These are phyloP conservation scores for Frankliniella fusca DNA, from an alignment of 2,888 invertebrate genomes.

Conservation along the genomic window DNA sequence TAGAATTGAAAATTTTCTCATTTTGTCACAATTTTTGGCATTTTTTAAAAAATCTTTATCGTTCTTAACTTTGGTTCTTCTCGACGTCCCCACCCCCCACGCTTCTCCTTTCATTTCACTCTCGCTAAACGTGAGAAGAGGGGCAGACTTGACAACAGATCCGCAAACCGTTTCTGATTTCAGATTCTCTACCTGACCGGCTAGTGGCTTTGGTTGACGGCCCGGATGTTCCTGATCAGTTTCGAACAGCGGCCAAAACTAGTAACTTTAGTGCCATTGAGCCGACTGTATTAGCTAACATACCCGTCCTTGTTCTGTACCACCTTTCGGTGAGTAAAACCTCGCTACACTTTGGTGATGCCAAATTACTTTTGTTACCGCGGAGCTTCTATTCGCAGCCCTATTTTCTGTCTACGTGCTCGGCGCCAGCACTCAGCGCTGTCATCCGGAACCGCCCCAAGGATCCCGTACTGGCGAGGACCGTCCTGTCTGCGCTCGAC, in stretches of 20 bases:
- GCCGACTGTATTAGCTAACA: neutral
- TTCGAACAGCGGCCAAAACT: neutral
- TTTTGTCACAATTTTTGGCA: no score
- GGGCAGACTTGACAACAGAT: no score
- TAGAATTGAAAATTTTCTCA: no score
- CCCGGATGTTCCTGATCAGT: neutral
- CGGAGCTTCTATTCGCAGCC: neutral
- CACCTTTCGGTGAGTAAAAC: neutral
- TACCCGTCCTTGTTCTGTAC: neutral
- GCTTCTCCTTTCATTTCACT: no score
- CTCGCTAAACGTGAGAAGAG: no score
- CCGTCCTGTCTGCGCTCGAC: neutral
- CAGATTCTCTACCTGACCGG: neutral
- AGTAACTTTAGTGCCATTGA: neutral
- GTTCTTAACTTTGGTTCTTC: no score
- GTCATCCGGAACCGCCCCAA: neutral
- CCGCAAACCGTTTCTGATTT: neutral
- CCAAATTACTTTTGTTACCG: neutral
- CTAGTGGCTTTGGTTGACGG: neutral
- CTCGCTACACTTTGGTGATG: neutral
- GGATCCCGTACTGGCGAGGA: neutral
- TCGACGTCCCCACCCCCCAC: no score
- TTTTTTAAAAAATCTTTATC: no score
- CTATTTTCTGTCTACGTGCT: neutral
- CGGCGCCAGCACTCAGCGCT: neutral